Percentiles rank a stretch among this genome's conserved stretches.
Conservation (phyloP, 2,888 invertebrate species). For the Leucozona laternaria region DNA sequence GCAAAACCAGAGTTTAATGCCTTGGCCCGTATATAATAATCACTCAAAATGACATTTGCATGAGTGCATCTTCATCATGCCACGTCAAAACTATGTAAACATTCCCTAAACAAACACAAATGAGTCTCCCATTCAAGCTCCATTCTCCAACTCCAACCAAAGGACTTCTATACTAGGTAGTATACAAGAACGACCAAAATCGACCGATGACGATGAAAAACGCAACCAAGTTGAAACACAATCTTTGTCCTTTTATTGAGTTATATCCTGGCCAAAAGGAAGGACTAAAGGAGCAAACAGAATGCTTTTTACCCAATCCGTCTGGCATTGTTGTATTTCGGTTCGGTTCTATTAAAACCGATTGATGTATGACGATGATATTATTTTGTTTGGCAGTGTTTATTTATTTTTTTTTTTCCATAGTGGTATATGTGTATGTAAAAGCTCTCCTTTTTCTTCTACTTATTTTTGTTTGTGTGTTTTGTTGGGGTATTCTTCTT, state of each 20-base stretch:
- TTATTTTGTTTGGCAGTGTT: constrained; percentile 38
- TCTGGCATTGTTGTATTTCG: constrained; percentile 29
- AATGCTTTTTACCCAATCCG: constrained; percentile 22
- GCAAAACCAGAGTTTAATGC: constrained; percentile 26
- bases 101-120: constrained; percentile 30
- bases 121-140: background rate
- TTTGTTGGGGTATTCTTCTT: constrained; percentile 1
- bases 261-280: constrained; percentile 31
- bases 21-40: constrained; percentile 63
- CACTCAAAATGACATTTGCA: constrained; percentile 62
- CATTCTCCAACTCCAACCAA: background rate
- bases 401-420: background rate
- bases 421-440: background rate
- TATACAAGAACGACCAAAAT: constrained; percentile 1
- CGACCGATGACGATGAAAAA: constrained; percentile 16
- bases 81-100: constrained; percentile 36
- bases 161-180: background rate
- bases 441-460: background rate
- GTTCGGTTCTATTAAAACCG: constrained; percentile 52
- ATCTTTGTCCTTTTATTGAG: constrained; percentile 57
- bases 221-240: constrained; percentile 55
- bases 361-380: constrained; percentile 55
- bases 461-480: background rate
- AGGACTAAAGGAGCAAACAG: background rate
- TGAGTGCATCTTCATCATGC: constrained; percentile 46